Evolutionary conservation across 1,140 invertebrate genomes (phyloP), one percentile per base, ranked within the genome.

Genomic region (Zaprionus taronus): DNA sequence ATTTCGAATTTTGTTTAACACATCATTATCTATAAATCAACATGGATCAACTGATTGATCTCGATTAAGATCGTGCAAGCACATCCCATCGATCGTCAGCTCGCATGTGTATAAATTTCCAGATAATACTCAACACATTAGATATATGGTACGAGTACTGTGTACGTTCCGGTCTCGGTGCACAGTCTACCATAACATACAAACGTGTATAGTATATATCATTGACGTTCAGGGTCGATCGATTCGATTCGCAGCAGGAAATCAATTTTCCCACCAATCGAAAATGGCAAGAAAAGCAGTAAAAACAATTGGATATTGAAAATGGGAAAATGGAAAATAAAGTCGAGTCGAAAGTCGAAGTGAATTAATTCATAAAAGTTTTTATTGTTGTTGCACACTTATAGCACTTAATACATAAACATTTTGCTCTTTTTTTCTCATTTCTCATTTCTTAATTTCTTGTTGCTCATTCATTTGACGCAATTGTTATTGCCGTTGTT

Each of bases 321-420:
- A 47, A 47, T 55, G 51, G 51, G 20, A 62, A 36, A 55, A 14
- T 65, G 38, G 22, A 11, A 67, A 77, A 24, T n/a, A 36, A 26
- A 74, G 68, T 62, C 62, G 49, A 58, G 63, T 67, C 31, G 62
- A 66, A 75, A 62, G 34, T 49, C 22, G 34, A 74, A 75, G 41
- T 36, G 65, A 69, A 69, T 79, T 68, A 75, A 79, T 79, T 78
- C 66, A 68, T 75, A 75, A 78, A 81, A 81, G 20, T 57, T 81
- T 81, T 81, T 79, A 75, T 81, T 81, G 71, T 81, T 79, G 67
- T 81, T 79, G 67, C 79, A 80, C 79, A 80, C 76, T 75, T 75
- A 75, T 75, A 71, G 71, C 71, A 79, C 75, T 78, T 80, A 80
- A 77, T 70, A 73, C 49, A 80, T 74, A 78, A 74, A 78, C 75